Evolutionary conservation across 1,140 invertebrate genomes (phyloP), one percentile per base, ranked within the genome.

Genomic region (Mercenaria mercenaria): DNA sequence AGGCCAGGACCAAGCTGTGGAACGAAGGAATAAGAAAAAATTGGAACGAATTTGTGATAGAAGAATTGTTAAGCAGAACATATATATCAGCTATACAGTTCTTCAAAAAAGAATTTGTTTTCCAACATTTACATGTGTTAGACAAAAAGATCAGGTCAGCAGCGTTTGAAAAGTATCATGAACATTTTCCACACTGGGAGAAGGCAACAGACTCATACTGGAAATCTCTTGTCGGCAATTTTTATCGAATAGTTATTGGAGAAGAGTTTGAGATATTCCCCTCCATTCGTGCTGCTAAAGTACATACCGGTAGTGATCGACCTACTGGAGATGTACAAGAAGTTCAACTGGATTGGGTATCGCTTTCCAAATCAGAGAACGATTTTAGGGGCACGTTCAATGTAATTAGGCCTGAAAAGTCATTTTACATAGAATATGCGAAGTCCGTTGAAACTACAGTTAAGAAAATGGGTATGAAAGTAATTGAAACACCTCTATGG

Each of bases 41-140:
- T n/a, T 95, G 94, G 94, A 95, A 95, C 80, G 56, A 81, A n/a
- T 47, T 82, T 18, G 84, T 94, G 11, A 39, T 92, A 0, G 32
- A 84, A 8, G 41, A 91, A 29, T 67, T 94, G 0, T 82, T 94
- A 64, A 84, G 91, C 15, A 92, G 90, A 74, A 92, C 93, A 8
- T 94, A 91, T 64, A 74, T 91, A 4, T 64, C 80, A 37, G 47
- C 79, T 20, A 26, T 94, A 0, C 15, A 89, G 43, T 29, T 37
- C 2, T 15, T 92, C 10, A 89, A 90, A 74, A n/a, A 29, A 26
- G 11, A 72, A 4, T 41, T 83, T n/a, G 15, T 43, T 3, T 41
- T 83, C 15, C 74, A 89, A 26, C n/a, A 26, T 23, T 34, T 64
- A 34, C 18, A 32, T 18, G 34, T 47, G 18, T 26, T 83, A 0